phyloP scores from a whole-genome alignment of 2,113 vertebrate genomes.

The Steatornis caripensis region DNA sequence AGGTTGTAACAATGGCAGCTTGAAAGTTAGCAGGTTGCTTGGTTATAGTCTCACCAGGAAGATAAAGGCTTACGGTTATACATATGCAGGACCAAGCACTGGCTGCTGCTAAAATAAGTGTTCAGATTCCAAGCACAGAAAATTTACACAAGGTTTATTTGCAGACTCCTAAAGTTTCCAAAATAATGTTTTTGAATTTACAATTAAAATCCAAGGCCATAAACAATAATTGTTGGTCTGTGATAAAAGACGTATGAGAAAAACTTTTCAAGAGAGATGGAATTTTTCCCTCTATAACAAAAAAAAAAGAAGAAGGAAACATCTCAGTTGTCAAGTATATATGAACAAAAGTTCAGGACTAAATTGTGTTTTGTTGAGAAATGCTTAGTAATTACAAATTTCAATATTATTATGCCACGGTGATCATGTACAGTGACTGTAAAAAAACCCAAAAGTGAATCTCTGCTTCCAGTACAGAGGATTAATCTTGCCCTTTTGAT shows the following conservation, averaged over 20 bases:
- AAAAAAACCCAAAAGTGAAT: background rate
- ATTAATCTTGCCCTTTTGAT: background rate
- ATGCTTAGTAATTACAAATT: background rate
- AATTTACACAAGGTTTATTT: background rate
- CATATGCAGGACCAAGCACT: background rate
- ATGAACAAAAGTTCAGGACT: background rate
- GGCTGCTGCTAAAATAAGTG: background rate
- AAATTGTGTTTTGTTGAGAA: background rate
- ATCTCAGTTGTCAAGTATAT: background rate
- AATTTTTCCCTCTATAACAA: background rate
- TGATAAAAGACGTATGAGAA: conserved; percentile 12
- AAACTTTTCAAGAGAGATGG: background rate
- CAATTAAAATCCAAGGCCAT: background rate
- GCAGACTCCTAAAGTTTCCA: background rate
- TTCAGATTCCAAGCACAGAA: background rate
- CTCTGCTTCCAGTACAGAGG: background rate
- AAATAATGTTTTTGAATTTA: background rate
- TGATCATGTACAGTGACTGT: background rate
- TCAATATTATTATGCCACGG: background rate
- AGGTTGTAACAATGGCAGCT: background rate
- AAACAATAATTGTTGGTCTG: background rate
- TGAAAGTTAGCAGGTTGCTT: background rate
- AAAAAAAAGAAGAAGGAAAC: background rate
- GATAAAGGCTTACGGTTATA: background rate
- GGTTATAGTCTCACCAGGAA: background rate